Base-by-base conservation (phyloP, 2,113 vertebrate genomes). In the Oncorhynchus masou region DNA sequence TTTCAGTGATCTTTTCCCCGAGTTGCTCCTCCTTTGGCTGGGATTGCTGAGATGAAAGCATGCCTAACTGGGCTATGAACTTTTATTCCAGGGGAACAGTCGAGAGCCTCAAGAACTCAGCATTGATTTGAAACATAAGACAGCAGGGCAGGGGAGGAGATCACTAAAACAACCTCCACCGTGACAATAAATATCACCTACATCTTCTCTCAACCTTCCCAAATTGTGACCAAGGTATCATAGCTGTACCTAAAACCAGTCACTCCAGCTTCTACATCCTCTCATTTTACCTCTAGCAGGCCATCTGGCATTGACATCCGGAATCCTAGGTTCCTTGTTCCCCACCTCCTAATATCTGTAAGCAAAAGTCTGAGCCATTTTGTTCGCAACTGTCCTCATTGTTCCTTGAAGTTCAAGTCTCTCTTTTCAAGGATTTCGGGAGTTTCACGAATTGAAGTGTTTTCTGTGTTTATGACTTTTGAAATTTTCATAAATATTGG, bases 391-490 rank as follows among this genome's bases (percentile, higher is more conserved):
- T 29, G 3, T 29, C 29, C 29, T 29, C 4, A 29, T 29, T 29
- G 3, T 29, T 29, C 29, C 29, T 29, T 29, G 29, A 29, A 29
- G 29, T 4, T 29, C 29, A 29, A 29, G 29, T 29, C 29, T 29
- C 29, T 29, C 29, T 29, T 29, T 29, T 29, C 31, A 34, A 6
- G 31, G 31, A 34, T 34, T 34, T 34, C 31, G 5, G 31, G 5
- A 29, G 29, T 29, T 29, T 29, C 4, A 29, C 29, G 3, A 29
- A 6, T 51, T 29, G 3, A 45, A 68, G 29, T 78, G 51, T 68
- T 49, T 74, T 73, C 67, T 74, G 20, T 64, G 69, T 74, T 73
- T 24, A 34, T 74, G 71, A 64, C 34, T 79, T 64, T 70, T 64
- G 24, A 70, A 70, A 34, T 70, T 60, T 3, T 62, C 65, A 69